Evolutionary conservation across 2,888 invertebrate genomes (phyloP), one percentile per base, ranked within the genome.

Genomic region (Strigamia crassipes): DNA sequence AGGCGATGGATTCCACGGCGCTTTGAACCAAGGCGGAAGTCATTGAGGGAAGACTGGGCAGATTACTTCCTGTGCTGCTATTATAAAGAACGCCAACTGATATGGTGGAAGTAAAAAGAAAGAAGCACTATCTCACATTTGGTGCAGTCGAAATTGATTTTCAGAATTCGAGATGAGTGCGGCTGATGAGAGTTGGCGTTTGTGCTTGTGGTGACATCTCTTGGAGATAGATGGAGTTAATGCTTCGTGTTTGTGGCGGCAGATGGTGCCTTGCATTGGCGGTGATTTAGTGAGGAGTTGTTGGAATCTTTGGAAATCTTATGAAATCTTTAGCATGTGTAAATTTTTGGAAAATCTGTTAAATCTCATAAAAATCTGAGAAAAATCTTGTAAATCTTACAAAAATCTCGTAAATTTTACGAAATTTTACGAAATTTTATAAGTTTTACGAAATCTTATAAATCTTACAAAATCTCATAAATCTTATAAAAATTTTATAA

Each of bases 41-140:
- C 66, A 27, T 66, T 66, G 66, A 66, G 66, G 66, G 66, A 66
- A 66, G 66, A 66, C 66, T 66, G 66, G 66, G 27, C 66, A 66
- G 66, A 66, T 66, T 66, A 66, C 66, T 66, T 66, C 66, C 66
- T 21, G 66, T 31, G 66, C 27, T 9, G 61, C 61, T 61, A 61
- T 66, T 34, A 34, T 34, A 34, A 34, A 34, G 34, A 34, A 34
- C 34, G 34, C 34, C 4, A 34, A 6, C 34, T 34, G 34, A 34
- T 34, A 34, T 34, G 34, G 34, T 34, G 34, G 6, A 34, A 34
- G 6, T 34, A 34, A 34, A 34, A 34, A 34, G 6, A 6, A 34
- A 34, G 6, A 34, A 34, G 34, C 34, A 34, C n/a, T 51, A 51
- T 51, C 51, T 51, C 5, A 51, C 51, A 51, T 34, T 34, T 6